Evolutionary conservation across 2,888 invertebrate species (phyloP).

Genomic region (Tridacna crocea): DNA sequence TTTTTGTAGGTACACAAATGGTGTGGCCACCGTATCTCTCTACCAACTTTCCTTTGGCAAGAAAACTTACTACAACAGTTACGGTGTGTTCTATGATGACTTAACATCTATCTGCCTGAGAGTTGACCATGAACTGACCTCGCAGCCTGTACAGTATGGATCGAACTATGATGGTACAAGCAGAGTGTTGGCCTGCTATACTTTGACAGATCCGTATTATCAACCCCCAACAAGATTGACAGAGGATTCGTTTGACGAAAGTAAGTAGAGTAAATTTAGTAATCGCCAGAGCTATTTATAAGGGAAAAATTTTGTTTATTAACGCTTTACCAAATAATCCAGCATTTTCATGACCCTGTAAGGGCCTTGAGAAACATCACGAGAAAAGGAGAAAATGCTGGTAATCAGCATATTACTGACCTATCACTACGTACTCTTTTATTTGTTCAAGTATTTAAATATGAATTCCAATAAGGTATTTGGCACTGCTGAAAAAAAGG

Average conservation of each 20-base stretch:
- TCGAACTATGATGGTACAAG: conserved; percentile 66
- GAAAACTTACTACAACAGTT: conserved; percentile 84
- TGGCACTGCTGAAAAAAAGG: too few species aligned
- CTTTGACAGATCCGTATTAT: conserved; percentile 75
- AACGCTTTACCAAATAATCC: too few species aligned
- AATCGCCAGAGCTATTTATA: neutral
- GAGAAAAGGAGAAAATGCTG: too few species aligned
- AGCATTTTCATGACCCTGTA: too few species aligned
- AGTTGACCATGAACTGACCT: conserved; percentile 78
- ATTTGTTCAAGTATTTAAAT: too few species aligned
- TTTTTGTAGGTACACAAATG: conserved; percentile 82
- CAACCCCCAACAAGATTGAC: conserved; percentile 66
- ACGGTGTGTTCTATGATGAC: conserved; percentile 80
- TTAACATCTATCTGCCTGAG: conserved; percentile 76
- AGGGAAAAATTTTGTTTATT: neutral
- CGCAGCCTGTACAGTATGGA: conserved; percentile 60
- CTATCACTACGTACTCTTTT: too few species aligned
- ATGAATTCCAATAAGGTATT: too few species aligned
- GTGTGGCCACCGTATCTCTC: conserved; percentile 88
- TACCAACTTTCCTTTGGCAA: conserved; percentile 91
- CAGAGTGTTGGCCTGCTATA: conserved; percentile 75
- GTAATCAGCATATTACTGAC: too few species aligned
- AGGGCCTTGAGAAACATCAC: too few species aligned
- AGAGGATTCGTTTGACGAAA: conserved; percentile 81
- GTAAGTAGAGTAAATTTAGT: conserved; percentile 47